These are phyloP conservation scores for Xylocopa sonorina DNA, from an alignment of 1,140 invertebrate genomes.

Conservation along the genomic window DNA sequence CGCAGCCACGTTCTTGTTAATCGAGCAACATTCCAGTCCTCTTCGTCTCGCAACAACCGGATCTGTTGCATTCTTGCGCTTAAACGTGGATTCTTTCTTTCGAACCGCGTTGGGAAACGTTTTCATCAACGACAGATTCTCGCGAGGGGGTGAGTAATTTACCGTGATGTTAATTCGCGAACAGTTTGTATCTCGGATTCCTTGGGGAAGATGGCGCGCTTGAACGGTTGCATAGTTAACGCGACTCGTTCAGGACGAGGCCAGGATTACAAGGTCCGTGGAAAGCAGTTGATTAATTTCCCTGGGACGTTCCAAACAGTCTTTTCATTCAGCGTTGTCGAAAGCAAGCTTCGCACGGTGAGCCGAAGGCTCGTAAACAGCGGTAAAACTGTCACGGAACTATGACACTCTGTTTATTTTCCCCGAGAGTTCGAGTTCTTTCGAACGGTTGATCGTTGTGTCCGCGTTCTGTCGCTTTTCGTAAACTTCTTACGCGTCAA, in stretches of 20 bases:
- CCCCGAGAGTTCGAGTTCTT: slow-evolving; percentile 8
- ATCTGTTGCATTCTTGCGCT: neutral
- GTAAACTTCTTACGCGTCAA: slow-evolving; percentile 2
- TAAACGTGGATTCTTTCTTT: neutral
- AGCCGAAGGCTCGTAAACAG: neutral
- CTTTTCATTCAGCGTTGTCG: neutral
- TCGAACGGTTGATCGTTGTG: slow-evolving; percentile 8
- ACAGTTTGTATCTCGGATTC: neutral
- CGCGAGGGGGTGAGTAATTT: neutral
- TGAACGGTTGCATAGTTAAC: slow-evolving; percentile 5
- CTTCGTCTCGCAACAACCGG: neutral
- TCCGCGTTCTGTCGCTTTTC: neutral
- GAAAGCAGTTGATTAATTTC: slow-evolving; percentile 16
- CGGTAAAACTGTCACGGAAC: slow-evolving; percentile 1
- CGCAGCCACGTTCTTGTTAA: neutral
- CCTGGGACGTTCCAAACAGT: neutral
- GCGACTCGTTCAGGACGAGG: neutral
- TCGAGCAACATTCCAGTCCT: neutral
- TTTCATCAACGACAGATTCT: neutral
- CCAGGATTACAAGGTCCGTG: neutral
- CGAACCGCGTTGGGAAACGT: neutral
- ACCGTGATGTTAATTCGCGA: neutral
- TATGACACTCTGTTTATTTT: slow-evolving; percentile 45
- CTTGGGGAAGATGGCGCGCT: neutral
- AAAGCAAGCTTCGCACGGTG: neutral